Evolutionary conservation across 2,797 vertebrate genomes (phyloP).

Genomic region (Dicrostonyx torquatus): DNA sequence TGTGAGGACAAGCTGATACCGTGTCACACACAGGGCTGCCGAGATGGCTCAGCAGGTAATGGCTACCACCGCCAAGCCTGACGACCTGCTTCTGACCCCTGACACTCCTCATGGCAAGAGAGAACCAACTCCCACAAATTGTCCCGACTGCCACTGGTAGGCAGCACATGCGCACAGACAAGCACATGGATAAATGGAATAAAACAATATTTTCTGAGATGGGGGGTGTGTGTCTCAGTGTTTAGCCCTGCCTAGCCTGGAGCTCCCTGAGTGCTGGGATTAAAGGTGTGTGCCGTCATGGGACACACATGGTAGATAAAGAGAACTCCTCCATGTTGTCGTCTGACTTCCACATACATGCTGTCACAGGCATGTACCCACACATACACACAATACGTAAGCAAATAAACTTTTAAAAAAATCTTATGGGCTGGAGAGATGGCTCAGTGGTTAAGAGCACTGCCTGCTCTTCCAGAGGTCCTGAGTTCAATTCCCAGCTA

Average conservation of each 20-base stretch:
- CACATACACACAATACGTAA: background rate
- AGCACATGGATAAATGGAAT: background rate
- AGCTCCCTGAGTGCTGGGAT: background rate
- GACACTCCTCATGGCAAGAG: background rate
- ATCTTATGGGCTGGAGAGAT: background rate
- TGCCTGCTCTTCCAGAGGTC: background rate
- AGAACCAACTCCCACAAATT: background rate
- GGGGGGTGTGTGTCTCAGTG: background rate
- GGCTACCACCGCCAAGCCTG: background rate
- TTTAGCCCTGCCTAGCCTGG: background rate
- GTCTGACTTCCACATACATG: background rate
- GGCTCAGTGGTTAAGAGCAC: background rate
- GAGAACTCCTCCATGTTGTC: background rate
- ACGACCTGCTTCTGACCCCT: background rate
- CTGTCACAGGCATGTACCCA: background rate
- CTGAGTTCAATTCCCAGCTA: background rate
- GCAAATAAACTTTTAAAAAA: background rate
- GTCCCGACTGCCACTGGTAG: too few relatives aligned
- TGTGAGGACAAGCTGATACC: accelerated
- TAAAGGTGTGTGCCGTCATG: background rate
- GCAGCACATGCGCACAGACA: background rate
- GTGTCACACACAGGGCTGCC: background rate
- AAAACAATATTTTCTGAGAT: background rate
- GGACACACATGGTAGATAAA: too few relatives aligned
- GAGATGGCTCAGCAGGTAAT: background rate